Base-by-base conservation (phyloP, 2,888 invertebrate genomes). In the Ctenicera cuprea region DNA sequence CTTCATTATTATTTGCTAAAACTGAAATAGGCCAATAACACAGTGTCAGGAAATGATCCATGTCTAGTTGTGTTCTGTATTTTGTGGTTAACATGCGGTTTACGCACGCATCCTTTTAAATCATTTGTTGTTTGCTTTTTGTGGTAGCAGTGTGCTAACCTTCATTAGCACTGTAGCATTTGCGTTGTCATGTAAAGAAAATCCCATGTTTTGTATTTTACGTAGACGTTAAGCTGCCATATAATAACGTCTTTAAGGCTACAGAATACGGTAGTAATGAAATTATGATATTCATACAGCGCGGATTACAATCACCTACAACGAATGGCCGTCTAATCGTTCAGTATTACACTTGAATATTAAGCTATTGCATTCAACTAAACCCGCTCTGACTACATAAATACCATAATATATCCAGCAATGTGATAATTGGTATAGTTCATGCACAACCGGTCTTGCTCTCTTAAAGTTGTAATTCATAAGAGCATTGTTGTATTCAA, bases 231-330 rank as follows among this genome's bases (percentile, higher is more conserved):
- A 62, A 62, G 62, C 62, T 62, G 41, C 41, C n/a, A 18, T 38
- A 43, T 62, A 62, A 62, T 41, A 62, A 37, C 62, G 16, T 62
- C 20, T 62, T 62, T 62, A 59, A 38, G 16, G 41, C 38, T 8
- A 41, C 16, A 43, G 43, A 62, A 62, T 62, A 18, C 9, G 62
- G 41, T 22, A 62, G 20, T 62, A 69, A 69, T 69, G 43, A 69
- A 69, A 69, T 69, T 69, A 69, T 48, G 30, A 43, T 30, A 38
- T 52, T 14, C 48, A 48, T 45, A 64, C 26, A 7, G 64, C 18
- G 26, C 16, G 59, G 68, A 68, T 68, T 68, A 68, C 68, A 59
- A 68, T 43, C 68, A 43, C 30, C 45, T 38, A 59, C 61, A 61
- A 59, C 33, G 57, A 69, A 16, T 16, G 48, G 37, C 45, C 20